A percentile compares a stretch with the other conserved stretches of the same genome.
These are phyloP conservation scores for Protosalanx chinensis DNA, from an alignment of 2,797 vertebrate species.

Conservation along the genomic window DNA sequence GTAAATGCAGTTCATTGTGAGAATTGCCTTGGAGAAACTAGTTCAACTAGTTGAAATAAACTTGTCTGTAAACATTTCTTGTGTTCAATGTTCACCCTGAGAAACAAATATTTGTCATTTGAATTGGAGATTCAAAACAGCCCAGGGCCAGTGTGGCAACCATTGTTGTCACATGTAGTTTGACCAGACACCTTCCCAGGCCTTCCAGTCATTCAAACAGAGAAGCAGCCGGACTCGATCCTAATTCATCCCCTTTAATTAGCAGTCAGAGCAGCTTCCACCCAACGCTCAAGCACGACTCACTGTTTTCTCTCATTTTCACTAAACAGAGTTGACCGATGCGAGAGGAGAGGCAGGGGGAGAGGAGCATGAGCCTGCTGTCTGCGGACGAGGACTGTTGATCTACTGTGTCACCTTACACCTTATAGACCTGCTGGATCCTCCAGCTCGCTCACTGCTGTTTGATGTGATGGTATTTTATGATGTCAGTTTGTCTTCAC, in stretches of 20 bases:
- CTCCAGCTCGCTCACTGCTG: not conserved
- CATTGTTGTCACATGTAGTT: slow-evolving; percentile 59
- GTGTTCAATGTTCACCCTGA: not conserved
- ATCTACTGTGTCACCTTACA: slow-evolving; percentile 11
- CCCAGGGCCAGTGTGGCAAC: slow-evolving; percentile 53
- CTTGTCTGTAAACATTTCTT: too few relatives aligned
- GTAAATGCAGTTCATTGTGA: not conserved
- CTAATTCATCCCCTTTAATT: slow-evolving; percentile 72
- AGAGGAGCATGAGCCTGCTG: slow-evolving; percentile 61
- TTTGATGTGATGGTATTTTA: not conserved
- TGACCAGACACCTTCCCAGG: slow-evolving; percentile 70
- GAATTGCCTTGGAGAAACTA: not conserved
- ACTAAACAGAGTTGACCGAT: slow-evolving; percentile 68
- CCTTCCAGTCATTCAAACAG: slow-evolving; percentile 71
- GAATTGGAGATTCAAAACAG: slow-evolving; percentile 55
- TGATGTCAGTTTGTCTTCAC: not conserved
- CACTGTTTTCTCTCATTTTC: slow-evolving; percentile 78
- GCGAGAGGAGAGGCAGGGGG: slow-evolving; percentile 64
- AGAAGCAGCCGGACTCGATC: slow-evolving; percentile 66
- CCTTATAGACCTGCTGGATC: not conserved
- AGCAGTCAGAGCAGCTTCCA: slow-evolving; percentile 71
- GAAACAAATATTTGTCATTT: slow-evolving; percentile 71
- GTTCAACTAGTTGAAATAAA: not conserved
- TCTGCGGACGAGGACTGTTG: slow-evolving; percentile 34
- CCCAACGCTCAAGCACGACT: slow-evolving; percentile 69